These are phyloP conservation scores for Tinea trinotella DNA, from an alignment of 2,888 invertebrate genomes.

Conservation along the genomic window DNA sequence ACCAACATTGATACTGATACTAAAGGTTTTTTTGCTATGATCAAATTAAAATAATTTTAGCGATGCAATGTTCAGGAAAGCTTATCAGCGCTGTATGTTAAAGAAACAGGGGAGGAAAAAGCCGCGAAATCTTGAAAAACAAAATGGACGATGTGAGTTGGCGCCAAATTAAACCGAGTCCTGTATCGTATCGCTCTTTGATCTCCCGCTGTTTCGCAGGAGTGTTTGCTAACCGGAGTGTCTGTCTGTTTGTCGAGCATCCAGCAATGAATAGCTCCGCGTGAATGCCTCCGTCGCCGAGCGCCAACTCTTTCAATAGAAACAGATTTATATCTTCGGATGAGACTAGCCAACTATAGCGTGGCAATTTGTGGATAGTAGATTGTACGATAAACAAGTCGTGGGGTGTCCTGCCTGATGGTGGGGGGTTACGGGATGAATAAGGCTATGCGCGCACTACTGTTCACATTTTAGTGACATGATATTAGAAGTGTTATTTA, in stretches of 20 bases:
- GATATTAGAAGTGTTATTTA: too few species aligned
- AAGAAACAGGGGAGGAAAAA: background rate
- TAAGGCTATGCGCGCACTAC: background rate
- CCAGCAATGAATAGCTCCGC: conserved; percentile 35
- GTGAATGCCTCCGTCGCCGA: conserved; percentile 36
- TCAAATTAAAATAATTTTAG: too few species aligned
- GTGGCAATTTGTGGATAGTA: conserved; percentile 24
- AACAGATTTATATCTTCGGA: conserved; percentile 23
- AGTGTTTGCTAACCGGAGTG: conserved; percentile 27
- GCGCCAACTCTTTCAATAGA: conserved; percentile 19
- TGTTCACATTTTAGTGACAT: too few species aligned
- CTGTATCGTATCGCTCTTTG: conserved; percentile 67
- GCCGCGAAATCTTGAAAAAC: conserved; percentile 3
- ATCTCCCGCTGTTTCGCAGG: conserved; percentile 38
- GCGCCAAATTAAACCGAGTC: conserved; percentile 64
- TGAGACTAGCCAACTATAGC: conserved; percentile 18
- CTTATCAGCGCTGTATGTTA: background rate
- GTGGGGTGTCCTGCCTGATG: conserved; percentile 8
- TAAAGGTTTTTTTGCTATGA: too few species aligned
- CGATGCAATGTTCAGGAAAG: background rate
- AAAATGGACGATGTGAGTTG: conserved; percentile 34
- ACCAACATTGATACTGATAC: too few species aligned
- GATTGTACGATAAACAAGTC: conserved; percentile 22
- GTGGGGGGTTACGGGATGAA: background rate
- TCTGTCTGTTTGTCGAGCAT: conserved; percentile 55